Conservation (phyloP, 2,888 invertebrate species). For the Volucella zonaria region DNA sequence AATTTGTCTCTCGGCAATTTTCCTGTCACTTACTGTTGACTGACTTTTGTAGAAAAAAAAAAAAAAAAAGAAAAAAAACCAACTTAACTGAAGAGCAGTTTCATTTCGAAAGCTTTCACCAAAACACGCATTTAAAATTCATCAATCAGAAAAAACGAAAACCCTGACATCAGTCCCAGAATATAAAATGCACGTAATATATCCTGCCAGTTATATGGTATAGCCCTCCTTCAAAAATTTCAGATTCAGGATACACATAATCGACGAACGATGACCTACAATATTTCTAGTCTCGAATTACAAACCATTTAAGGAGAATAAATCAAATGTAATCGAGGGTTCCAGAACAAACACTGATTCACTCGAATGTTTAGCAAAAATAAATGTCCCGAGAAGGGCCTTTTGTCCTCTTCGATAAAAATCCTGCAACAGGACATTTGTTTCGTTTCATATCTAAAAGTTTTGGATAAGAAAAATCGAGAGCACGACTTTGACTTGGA, state of each 20-base stretch:
- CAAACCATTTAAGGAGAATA: conserved; percentile 44
- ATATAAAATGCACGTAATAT: conserved; percentile 1
- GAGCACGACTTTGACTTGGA: conserved; percentile 26
- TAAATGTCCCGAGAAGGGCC: conserved; percentile 48
- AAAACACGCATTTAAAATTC: conserved; percentile 40
- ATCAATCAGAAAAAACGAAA: conserved; percentile 31
- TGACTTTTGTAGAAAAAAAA: background rate
- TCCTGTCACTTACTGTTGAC: background rate
- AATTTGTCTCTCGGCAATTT: conserved; percentile 33
- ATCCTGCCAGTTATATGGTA: too few species aligned
- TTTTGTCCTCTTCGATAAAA: conserved; percentile 15
- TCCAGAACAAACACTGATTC: conserved; percentile 36
- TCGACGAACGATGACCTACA: conserved; percentile 47
- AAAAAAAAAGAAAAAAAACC: too few species aligned
- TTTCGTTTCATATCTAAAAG: conserved; percentile 39
- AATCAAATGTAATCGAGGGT: conserved; percentile 55
- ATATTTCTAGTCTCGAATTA: conserved; percentile 34
- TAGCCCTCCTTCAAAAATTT: too few species aligned
- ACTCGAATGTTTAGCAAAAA: conserved; percentile 53
- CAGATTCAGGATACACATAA: too few species aligned
- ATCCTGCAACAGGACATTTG: conserved; percentile 39
- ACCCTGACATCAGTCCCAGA: conserved; percentile 5
- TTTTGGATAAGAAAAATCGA: conserved; percentile 33
- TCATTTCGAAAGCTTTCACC: background rate
- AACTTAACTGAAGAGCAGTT: background rate